Evolutionary conservation across 2,797 vertebrate genomes (phyloP).

Genomic region (Halcyon leucocephala): DNA sequence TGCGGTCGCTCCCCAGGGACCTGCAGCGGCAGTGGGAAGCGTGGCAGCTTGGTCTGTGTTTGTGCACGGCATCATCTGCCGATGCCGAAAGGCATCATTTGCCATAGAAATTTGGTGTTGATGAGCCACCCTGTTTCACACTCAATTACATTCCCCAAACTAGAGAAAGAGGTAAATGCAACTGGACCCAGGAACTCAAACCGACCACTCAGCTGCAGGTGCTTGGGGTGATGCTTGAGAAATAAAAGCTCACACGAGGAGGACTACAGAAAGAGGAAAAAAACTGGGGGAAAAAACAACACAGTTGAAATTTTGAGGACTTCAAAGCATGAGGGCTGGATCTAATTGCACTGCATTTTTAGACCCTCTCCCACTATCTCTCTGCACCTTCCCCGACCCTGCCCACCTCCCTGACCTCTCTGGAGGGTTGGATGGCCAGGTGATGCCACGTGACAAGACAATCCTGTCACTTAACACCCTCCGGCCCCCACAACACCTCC

Average conservation of each 20-base stretch:
- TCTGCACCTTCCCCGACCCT: neutral
- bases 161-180: conserved; percentile 12
- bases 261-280: neutral
- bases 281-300: neutral
- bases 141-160: neutral
- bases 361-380: neutral
- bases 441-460: neutral
- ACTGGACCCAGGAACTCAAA: neutral
- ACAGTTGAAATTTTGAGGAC: conserved; percentile 50
- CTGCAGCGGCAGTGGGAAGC: neutral
- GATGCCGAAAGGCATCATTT: neutral
- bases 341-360: conserved; percentile 38
- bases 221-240: neutral
- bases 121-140: neutral
- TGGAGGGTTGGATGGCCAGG: neutral
- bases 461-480: neutral
- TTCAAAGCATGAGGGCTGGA: conserved; percentile 11
- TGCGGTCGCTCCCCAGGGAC: neutral
- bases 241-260: neutral
- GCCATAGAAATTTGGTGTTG: neutral
- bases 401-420: neutral
- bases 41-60: neutral
- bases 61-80: neutral
- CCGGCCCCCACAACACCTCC: neutral
- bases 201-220: neutral